Base-by-base conservation (phyloP, 1,140 invertebrate species). In the Drosophila rufa region DNA sequence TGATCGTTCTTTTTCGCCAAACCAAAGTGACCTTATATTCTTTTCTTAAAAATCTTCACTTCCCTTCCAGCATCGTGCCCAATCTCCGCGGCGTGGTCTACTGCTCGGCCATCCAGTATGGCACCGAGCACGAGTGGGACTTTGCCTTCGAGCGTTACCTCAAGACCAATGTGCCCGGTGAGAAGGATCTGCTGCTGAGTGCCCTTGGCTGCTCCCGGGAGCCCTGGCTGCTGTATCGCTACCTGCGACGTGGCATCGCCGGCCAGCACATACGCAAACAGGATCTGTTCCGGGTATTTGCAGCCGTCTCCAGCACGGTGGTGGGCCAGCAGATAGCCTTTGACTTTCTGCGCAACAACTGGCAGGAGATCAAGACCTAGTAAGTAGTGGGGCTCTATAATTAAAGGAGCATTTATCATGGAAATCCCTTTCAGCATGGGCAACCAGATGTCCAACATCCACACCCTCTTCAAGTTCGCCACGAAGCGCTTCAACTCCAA, bases 11-110 rank as follows among this genome's bases (percentile, higher is more conserved):
- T n/a, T n/a, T n/a, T n/a, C n/a, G n/a, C n/a, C n/a, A n/a, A n/a
- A n/a, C n/a, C n/a, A n/a, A n/a, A n/a, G n/a, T n/a, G n/a, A n/a
- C n/a, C n/a, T n/a, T n/a, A n/a, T n/a, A n/a, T n/a, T n/a, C n/a
- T n/a, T n/a, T n/a, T n/a, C n/a, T n/a, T n/a, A n/a, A n/a, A n/a
- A n/a, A n/a, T n/a, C n/a, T n/a, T n/a, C n/a, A n/a, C n/a, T n/a
- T n/a, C n/a, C n/a, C n/a, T n/a, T n/a, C 4, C 50, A 92, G 91
- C 40, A 97, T 98, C 67, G 95, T 97, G 6, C 95, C 96, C 5
- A 97, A 98, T 91, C 92, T 98, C 15, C 95, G 97, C 47, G 94
- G 94, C 17, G 95, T 96, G 0, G 96, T 98, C 6, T 98, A 98
- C 91, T 98, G 97, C 81, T 96, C 96, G 1, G 97, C 97, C 0